These are phyloP conservation scores for Thamnophis sirtalis DNA, from an alignment of 2,113 vertebrate species.

Conservation along the genomic window DNA sequence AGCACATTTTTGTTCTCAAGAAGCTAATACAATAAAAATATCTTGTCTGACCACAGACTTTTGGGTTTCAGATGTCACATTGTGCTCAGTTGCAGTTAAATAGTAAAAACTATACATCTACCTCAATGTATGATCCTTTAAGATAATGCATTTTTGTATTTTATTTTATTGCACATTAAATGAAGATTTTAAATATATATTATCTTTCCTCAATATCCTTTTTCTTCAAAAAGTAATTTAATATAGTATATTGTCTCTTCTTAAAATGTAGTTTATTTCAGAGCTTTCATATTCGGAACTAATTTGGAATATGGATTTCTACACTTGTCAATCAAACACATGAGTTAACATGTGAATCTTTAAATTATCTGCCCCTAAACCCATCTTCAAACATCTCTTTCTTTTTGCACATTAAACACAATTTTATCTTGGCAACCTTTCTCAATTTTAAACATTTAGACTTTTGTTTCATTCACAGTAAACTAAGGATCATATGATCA, in stretches of 20 bases:
- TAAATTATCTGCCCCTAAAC: not conserved
- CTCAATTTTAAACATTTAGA: slow-evolving; percentile 11
- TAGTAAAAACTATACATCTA: not conserved
- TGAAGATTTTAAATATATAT: not conserved
- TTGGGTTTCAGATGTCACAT: slow-evolving; percentile 16
- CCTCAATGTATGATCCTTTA: slow-evolving; percentile 5
- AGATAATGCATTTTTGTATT: not conserved
- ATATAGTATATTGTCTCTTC: not conserved
- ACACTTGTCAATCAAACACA: not conserved
- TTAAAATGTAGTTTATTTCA: not conserved
- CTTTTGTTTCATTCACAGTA: slow-evolving; percentile 16
- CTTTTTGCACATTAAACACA: slow-evolving; percentile 12
- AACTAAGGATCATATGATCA: slow-evolving; percentile 10
- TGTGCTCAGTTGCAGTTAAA: not conserved
- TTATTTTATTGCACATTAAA: not conserved
- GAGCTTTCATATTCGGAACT: not conserved
- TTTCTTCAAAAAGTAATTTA: not conserved
- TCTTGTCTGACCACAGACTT: not conserved
- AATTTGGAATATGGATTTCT: not conserved
- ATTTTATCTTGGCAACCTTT: slow-evolving; percentile 14
- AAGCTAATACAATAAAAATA: slow-evolving; percentile 33
- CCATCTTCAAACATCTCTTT: slow-evolving; percentile 10
- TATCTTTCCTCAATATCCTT: not conserved
- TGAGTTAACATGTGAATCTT: not conserved
- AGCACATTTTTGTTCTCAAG: slow-evolving; percentile 20